Evolutionary conservation across 2,888 invertebrate genomes (phyloP).

Genomic region (Ornithoptera priamus): DNA sequence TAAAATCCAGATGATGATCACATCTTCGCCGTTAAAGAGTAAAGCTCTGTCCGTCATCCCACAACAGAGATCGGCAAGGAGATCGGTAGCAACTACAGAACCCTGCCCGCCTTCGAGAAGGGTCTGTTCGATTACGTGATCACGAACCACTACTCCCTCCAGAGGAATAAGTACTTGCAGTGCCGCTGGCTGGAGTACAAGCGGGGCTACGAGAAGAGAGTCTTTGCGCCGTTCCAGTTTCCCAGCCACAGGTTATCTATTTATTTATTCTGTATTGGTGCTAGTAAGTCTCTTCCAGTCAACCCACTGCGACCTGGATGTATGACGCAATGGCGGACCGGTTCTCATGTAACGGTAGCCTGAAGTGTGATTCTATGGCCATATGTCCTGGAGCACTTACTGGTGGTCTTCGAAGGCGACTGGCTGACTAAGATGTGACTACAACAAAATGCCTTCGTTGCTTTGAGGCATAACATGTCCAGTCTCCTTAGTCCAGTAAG

Average conservation of each 20-base stretch:
- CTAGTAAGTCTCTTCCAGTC: background rate
- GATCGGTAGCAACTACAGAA: constrained; percentile 45
- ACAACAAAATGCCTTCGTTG: too few species aligned
- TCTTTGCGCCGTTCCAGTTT: constrained; percentile 41
- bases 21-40: too few species aligned
- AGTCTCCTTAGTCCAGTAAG: too few species aligned
- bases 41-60: background rate
- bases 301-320: background rate
- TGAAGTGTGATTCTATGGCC: background rate
- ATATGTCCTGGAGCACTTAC: background rate
- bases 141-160: constrained; percentile 48
- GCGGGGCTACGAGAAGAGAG: constrained; percentile 35
- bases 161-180: constrained; percentile 44
- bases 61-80: constrained; percentile 45
- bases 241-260: constrained; percentile 43
- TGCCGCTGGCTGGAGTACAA: constrained; percentile 42
- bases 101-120: constrained; percentile 55
- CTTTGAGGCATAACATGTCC: too few species aligned
- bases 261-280: background rate
- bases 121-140: constrained; percentile 45
- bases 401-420: background rate
- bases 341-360: background rate
- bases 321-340: background rate
- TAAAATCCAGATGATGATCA: too few species aligned
- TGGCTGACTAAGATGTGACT: background rate